Evolutionary conservation across 2,888 invertebrate genomes (phyloP), one percentile per base, ranked within the genome.

Genomic region (Galerucella nymphaeae): DNA sequence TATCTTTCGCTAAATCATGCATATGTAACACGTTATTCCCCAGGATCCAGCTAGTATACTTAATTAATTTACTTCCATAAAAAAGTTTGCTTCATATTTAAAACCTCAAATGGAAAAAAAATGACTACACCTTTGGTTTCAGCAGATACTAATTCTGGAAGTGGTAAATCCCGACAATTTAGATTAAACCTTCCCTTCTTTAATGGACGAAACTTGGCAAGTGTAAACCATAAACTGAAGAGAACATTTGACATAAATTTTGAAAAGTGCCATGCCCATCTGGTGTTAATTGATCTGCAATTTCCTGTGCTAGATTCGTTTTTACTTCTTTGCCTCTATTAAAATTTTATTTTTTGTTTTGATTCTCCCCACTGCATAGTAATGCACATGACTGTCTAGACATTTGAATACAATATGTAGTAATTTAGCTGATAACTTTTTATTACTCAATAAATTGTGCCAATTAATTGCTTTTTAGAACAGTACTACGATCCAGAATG

Each of bases 221-320:
- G 59, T 59, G 59, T 38, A 41, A 30, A 38, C 59, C 59, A 38
- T 59, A 59, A 59, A 57, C 11, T 57, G 13, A 30, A 38, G 42
- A 18, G 16, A 42, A 64, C 48, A 64, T 64, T 64, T 23, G 64
- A 64, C 48, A 64, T 64, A 50, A 64, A 64, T 64, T 64, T 18
- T 48, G 14, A 64, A 20, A 64, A 64, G 64, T 50, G 64, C 64
- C 64, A 64, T 20, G 48, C 64, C 45, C 64, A 64, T 64, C 50
- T 64, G 64, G 14, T 64, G 14, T 48, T 64, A 48, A 64, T 64
- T 64, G 59, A 59, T 30, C 23, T 50, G 30, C 13, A 48, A 64
- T n/a, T 48, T 64, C 64, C 50, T 64, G 64, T 64, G 14, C 20
- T 13, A 59, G 59, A 30, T 3, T 38, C 30, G n/a, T n/a, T 59